These are phyloP conservation scores for Doryteuthis pealeii DNA, from an alignment of 1,140 invertebrate genomes.

Conservation along the genomic window DNA sequence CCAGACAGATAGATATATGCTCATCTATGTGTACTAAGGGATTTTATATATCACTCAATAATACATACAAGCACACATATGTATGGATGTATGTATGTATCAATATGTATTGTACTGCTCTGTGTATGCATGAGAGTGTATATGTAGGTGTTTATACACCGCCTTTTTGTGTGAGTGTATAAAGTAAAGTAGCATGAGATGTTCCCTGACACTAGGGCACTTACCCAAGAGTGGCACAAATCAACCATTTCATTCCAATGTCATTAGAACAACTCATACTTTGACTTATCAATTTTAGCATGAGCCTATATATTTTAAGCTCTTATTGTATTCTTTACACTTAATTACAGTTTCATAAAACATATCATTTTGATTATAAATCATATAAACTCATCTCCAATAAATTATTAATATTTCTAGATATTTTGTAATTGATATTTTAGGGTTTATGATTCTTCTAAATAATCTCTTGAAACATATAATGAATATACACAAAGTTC, in stretches of 20 bases:
- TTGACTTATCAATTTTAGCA: too few relatives aligned
- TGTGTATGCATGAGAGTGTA: not conserved
- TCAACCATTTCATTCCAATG: not conserved
- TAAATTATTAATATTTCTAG: too few relatives aligned
- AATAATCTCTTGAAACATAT: too few relatives aligned
- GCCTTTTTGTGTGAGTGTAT: not conserved
- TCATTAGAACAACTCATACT: too few relatives aligned
- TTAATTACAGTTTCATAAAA: too few relatives aligned
- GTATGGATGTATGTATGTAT: not conserved
- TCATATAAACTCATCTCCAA: too few relatives aligned
- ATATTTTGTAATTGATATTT: too few relatives aligned
- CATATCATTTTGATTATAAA: too few relatives aligned
- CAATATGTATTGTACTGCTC: not conserved
- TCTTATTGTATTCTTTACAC: too few relatives aligned
- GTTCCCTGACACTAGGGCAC: not conserved
- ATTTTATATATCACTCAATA: not conserved
- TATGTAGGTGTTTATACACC: not conserved
- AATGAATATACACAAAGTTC: too few relatives aligned
- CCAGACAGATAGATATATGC: not conserved
- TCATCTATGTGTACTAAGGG: not conserved
- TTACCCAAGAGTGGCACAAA: not conserved
- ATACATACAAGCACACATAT: not conserved
- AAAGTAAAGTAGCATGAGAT: not conserved
- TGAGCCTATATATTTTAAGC: too few relatives aligned
- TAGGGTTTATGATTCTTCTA: too few relatives aligned